Base-by-base conservation (phyloP, 1,140 invertebrate species). In the Mamestra configurata region DNA sequence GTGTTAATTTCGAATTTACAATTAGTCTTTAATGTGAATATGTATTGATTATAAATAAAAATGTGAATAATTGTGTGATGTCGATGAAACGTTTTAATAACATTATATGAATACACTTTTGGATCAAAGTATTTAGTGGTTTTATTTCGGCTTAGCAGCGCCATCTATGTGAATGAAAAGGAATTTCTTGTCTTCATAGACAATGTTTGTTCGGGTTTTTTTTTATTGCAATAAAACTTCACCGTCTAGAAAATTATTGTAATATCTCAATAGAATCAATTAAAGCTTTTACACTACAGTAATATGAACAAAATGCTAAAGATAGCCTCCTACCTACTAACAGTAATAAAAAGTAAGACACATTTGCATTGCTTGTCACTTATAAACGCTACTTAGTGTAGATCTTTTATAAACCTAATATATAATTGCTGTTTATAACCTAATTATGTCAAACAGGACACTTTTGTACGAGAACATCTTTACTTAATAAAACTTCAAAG, bases 1-100 rank as follows among this genome's bases (percentile, higher is more conserved):
- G 83, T 85, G 89, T 94, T 93, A 83, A 85, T 93, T 94, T 94
- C 91, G 92, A 94, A 94, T 94, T 94, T 94, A 94, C 87, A 81
- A 88, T 89, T 93, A 93, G 88, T 87, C 89, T 57, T 83, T 92
- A 88, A 91, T 84, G 76, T 93, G 91, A 89, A 92, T 87, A 92
- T 83, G 83, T 88, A 83, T 59, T 82, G 76, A 82, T 79, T 75
- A 59, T 81, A 79, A 88, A 87, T 86, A 84, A 88, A 88, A 89
- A 88, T 93, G 91, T 93, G 91, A 93, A 93, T 93, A 93, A 90
- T 81, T 92, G 92, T 94, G 93, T 93, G 92, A 92, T 93, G 90
- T 93, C 90, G 87, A 89, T 88, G 79, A 89, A 87, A 90, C 85
- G 77, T 91, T 92, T 93, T 91, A 91, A 89, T 89, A 88, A 86